Conservation (phyloP, 1,140 invertebrate species). For the Temnothorax curvispinosus region DNA sequence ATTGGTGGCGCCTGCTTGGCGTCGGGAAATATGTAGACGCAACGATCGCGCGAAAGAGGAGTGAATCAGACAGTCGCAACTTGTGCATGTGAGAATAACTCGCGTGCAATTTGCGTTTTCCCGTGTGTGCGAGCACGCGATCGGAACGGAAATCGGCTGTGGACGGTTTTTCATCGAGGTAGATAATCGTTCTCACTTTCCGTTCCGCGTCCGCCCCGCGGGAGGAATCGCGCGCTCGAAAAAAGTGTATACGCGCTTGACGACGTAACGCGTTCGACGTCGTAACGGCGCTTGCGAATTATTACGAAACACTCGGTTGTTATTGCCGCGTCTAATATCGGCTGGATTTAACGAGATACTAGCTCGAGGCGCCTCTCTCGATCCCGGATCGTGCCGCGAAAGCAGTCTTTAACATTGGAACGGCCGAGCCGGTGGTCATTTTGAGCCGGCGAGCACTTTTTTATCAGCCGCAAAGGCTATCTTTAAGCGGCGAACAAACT, state of each 20-base stretch:
- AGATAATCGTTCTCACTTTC: constrained; percentile 33
- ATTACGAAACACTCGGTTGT: constrained; percentile 63
- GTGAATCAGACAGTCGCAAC: not conserved
- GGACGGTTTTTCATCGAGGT: constrained; percentile 20
- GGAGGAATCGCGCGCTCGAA: constrained; percentile 13
- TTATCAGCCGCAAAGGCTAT: constrained; percentile 17
- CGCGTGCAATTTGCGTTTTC: constrained; percentile 4
- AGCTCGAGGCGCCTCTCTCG: constrained; percentile 45
- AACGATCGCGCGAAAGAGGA: not conserved
- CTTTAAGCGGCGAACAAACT: not conserved
- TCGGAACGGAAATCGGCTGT: constrained; percentile 15
- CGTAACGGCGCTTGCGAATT: constrained; percentile 34
- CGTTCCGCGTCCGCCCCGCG: not conserved
- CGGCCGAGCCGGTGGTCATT: constrained; percentile 2
- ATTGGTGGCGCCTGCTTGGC: constrained; percentile 1
- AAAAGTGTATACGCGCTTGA: not conserved
- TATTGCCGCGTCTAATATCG: constrained; percentile 59
- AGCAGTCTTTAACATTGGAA: constrained; percentile 10
- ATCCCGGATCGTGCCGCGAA: constrained; percentile 30
- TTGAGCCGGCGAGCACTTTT: not conserved
- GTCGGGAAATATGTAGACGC: not conserved
- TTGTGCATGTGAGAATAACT: not conserved
- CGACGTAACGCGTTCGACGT: constrained; percentile 15
- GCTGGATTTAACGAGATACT: constrained; percentile 53
- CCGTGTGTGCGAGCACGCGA: not conserved